Base-by-base conservation (phyloP, 30 jellyfish, hydroid and myxozoan genomes). In the Chrysaora quinquecirrha region DNA sequence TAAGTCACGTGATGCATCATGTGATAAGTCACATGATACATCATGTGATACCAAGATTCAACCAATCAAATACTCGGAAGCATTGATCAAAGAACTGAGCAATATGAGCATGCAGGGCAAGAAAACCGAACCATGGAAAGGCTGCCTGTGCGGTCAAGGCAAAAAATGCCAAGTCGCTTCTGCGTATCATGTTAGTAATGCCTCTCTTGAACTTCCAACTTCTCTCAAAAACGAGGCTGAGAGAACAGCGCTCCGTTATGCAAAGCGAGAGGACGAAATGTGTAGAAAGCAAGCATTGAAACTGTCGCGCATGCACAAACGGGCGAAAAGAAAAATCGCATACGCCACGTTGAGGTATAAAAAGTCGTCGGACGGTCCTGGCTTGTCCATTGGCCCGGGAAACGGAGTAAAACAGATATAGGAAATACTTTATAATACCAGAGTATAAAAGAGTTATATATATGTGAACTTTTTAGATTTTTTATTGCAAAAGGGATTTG, bases 301-400 rank as follows among this genome's bases (percentile, higher is more conserved):
- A 46, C 6, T 82, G 32, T 82, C 92, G 30, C 81, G 85, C 1
- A 69, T 82, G 92, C 78, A 69, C 54, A 74, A 82, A 33, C 73
- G 73, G 23, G 80, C 85, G 62, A 82, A 82, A 66, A 82, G 62
- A 52, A 69, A 70, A 38, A 82, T 67, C 18, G 78, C 78, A 28
- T 56, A 82, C 20, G 85, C 92, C 35, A 82, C 92, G n/a, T 33
- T 82, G 81, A 69, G 24, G 64, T 82, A 82, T 43, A 62, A 82
- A 2, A 34, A 73, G 25, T 58, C 92, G 10, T 23, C 56, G 34
- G 89, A 78, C 1, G 84, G 92, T 22, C 80, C 84, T 49, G 92
- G 92, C 27, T 38, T 82, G 78, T 82, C 92, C 23, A 82, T 82
- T 20, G 74, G 92, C 0, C 92, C 92, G 0, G 92, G 92, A 7